A percentile compares a stretch with the other conserved stretches of the same genome.
These are phyloP conservation scores for Syncerus caffer DNA, from an alignment of 2,797 vertebrate species.

Conservation along the genomic window DNA sequence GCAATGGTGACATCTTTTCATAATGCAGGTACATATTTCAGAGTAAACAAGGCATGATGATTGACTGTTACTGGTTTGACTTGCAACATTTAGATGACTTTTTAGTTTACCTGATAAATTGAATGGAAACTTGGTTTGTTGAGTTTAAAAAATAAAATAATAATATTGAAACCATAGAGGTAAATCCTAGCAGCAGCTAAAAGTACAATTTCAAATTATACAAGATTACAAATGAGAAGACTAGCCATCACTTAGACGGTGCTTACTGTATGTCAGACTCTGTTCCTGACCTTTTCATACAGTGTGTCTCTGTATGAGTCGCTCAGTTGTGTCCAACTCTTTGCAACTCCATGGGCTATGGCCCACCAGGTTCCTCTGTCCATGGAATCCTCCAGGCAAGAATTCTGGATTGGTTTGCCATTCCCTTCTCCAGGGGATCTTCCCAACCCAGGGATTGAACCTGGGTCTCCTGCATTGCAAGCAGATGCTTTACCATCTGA, in stretches of 20 bases:
- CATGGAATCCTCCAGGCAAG: background rate
- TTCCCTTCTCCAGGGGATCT: background rate
- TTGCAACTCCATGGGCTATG: background rate
- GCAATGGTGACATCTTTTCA: background rate
- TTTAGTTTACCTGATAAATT: background rate
- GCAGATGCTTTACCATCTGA: background rate
- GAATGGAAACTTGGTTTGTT: background rate
- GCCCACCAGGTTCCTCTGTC: background rate
- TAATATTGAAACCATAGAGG: background rate
- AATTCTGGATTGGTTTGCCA: background rate
- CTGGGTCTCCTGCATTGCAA: background rate
- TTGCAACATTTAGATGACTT: background rate
- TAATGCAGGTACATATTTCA: background rate
- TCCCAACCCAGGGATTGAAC: background rate
- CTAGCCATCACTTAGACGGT: background rate
- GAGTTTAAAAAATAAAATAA: background rate
- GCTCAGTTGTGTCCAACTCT: background rate
- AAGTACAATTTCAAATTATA: background rate
- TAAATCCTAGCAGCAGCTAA: background rate
- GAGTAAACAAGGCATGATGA: background rate
- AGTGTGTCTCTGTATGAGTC: background rate
- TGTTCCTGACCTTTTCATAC: background rate
- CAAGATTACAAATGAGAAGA: background rate
- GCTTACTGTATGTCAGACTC: background rate
- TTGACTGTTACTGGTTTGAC: background rate